These are phyloP conservation scores for Platichthys stellatus DNA, from an alignment of 2,113 vertebrate species.

Conservation along the genomic window DNA sequence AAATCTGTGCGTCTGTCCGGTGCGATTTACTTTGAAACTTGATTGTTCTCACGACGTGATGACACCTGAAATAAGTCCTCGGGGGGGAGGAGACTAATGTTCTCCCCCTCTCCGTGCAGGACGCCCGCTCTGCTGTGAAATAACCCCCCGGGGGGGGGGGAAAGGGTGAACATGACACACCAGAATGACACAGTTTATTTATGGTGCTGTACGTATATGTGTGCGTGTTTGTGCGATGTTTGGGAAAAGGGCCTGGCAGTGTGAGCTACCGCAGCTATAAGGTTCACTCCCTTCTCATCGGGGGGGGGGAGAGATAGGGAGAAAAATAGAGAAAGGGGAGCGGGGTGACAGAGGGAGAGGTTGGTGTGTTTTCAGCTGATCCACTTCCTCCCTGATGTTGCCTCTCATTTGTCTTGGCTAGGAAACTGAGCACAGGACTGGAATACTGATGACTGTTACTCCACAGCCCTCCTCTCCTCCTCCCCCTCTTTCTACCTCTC, in stretches of 20 bases:
- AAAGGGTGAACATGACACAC: neutral
- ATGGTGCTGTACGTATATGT: neutral
- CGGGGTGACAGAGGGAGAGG: constrained; percentile 55
- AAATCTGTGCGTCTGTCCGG: too few species aligned
- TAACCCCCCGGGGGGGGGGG: neutral
- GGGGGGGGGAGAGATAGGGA: neutral
- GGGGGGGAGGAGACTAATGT: constrained; percentile 1
- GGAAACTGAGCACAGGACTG: constrained; percentile 60
- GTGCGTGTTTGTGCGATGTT: neutral
- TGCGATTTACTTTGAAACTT: neutral
- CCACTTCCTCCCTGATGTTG: constrained; percentile 76
- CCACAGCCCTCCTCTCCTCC: constrained; percentile 15
- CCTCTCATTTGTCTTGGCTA: constrained; percentile 76
- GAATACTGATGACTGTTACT: constrained; percentile 74
- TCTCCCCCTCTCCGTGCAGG: constrained; percentile 1
- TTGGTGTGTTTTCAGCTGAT: constrained; percentile 76
- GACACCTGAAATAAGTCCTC: neutral
- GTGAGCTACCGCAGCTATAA: constrained; percentile 33
- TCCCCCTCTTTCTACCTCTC: constrained; percentile 19
- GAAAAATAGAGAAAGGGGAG: constrained; percentile 35
- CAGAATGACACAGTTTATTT: neutral
- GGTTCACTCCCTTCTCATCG: constrained; percentile 17
- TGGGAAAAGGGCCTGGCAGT: neutral
- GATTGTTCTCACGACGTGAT: neutral
- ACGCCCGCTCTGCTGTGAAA: neutral